Percentiles rank a stretch among this genome's conserved stretches.
These are phyloP conservation scores for Armadillidium nasatum DNA, from an alignment of 1,140 invertebrate genomes.

Conservation along the genomic window DNA sequence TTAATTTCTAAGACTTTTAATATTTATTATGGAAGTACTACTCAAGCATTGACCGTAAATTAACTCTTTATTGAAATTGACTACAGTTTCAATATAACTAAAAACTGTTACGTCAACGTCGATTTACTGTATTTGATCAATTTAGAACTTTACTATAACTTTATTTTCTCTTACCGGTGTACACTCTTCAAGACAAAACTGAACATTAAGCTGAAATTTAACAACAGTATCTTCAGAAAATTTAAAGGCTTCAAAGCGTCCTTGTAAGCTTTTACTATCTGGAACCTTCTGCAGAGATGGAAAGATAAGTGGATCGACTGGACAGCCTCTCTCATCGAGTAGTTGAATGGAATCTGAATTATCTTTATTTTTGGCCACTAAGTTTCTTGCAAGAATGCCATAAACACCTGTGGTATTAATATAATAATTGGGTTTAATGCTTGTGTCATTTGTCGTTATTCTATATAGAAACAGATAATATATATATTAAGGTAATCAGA, in stretches of 20 bases:
- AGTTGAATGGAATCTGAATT: slow-evolving; percentile 53
- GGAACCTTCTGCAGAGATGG: slow-evolving; percentile 52
- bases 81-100: no score
- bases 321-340: slow-evolving; percentile 57
- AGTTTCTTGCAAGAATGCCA: slow-evolving; percentile 55
- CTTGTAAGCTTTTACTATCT: slow-evolving; percentile 50
- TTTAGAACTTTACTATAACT: no score
- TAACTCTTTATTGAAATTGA: no score
- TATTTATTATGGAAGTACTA: no score
- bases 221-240: slow-evolving; percentile 65
- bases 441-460: no score
- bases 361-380: slow-evolving; percentile 55
- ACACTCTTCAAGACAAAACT: slow-evolving; percentile 62
- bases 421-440: background rate
- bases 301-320: slow-evolving; percentile 55
- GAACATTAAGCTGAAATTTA: slow-evolving; percentile 63
- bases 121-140: no score
- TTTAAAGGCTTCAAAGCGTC: slow-evolving; percentile 64
- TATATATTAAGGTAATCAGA: background rate
- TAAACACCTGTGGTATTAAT: slow-evolving; percentile 51
- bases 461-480: background rate
- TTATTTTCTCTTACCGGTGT: slow-evolving; percentile 52
- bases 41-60: no score
- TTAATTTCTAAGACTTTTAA: no score
- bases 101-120: no score